Percentiles rank a stretch among this genome's conserved stretches.
Conservation (phyloP, 2,888 invertebrate species). For the Periphyllus acericola region DNA sequence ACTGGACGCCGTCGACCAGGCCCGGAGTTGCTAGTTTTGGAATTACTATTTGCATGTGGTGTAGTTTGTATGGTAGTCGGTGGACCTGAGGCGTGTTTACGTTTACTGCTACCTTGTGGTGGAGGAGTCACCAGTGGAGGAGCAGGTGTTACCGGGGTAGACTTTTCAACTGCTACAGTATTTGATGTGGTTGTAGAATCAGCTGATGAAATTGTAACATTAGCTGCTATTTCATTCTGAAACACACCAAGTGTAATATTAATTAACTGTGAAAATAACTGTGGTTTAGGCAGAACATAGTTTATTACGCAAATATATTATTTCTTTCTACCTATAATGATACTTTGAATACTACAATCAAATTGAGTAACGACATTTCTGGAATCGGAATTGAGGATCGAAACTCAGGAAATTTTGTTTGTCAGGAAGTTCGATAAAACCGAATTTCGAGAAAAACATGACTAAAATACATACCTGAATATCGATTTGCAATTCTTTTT, state of each 20-base stretch:
- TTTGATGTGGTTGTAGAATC: conserved; percentile 38
- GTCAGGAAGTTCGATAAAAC: conserved; percentile 53
- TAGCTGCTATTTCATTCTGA: conserved; percentile 56
- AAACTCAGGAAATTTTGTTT: conserved; percentile 57
- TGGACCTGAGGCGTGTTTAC: conserved; percentile 70
- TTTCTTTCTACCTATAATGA: neutral
- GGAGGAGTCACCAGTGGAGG: conserved; percentile 3
- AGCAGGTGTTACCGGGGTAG: neutral
- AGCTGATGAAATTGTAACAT: conserved; percentile 45
- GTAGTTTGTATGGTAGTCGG: conserved; percentile 65
- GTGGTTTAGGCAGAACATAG: neutral
- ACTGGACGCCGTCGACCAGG: conserved; percentile 42
- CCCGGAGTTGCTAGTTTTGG: conserved; percentile 41
- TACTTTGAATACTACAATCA: conserved; percentile 41
- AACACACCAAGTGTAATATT: neutral
- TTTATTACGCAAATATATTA: neutral
- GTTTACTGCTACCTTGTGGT: conserved; percentile 69
- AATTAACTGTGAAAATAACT: neutral
- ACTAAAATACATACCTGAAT: conserved; percentile 73
- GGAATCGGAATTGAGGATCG: conserved; percentile 61
- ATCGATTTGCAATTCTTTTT: conserved; percentile 88
- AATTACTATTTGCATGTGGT: conserved; percentile 53
- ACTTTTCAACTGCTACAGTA: neutral
- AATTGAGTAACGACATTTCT: conserved; percentile 53
- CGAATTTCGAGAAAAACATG: conserved; percentile 60